Percentiles rank a stretch among this genome's conserved stretches.
phyloP scores from a whole-genome alignment of 1,140 invertebrate species.

The Drosophila suzukii region DNA sequence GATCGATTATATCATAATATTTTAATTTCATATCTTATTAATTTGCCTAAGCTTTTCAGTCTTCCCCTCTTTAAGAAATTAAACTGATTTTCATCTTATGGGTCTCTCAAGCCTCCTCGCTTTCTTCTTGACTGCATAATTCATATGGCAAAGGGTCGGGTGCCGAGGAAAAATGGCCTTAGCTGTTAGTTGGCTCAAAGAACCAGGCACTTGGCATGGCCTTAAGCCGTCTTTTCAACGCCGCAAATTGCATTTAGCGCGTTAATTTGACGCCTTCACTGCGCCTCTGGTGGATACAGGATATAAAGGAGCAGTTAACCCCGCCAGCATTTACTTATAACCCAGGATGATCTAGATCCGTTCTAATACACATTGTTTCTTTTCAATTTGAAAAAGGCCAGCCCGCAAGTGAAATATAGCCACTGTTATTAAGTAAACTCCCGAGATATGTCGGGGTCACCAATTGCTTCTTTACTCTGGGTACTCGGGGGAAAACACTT shows the following conservation, averaged over 20 bases:
- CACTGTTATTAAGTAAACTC: constrained; percentile 60
- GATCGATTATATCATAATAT: too few relatives aligned
- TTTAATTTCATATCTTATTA: too few relatives aligned
- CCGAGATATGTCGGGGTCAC: constrained; percentile 12
- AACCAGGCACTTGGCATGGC: constrained; percentile 41
- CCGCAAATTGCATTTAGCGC: constrained; percentile 73
- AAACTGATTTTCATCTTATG: constrained; percentile 31
- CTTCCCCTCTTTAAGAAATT: constrained; percentile 21
- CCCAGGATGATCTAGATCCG: constrained; percentile 18
- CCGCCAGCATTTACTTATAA: constrained; percentile 19
- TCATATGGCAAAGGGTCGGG: constrained; percentile 37
- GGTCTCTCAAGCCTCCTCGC: neutral
- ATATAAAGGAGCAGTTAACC: constrained; percentile 8
- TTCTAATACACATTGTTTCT: constrained; percentile 38
- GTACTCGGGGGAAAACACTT: neutral
- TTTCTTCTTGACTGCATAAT: constrained; percentile 35
- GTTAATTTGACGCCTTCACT: constrained; percentile 62
- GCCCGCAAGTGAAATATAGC: constrained; percentile 69
- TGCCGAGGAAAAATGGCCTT: constrained; percentile 29
- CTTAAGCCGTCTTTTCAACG: constrained; percentile 51
- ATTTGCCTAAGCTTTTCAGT: neutral
- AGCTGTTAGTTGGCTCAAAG: constrained; percentile 46
- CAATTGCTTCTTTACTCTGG: neutral
- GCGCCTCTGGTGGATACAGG: constrained; percentile 2
- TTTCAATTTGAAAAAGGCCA: constrained; percentile 52